phyloP scores from a whole-genome alignment of 2,888 invertebrate genomes.

The Agriopis aurantiaria region DNA sequence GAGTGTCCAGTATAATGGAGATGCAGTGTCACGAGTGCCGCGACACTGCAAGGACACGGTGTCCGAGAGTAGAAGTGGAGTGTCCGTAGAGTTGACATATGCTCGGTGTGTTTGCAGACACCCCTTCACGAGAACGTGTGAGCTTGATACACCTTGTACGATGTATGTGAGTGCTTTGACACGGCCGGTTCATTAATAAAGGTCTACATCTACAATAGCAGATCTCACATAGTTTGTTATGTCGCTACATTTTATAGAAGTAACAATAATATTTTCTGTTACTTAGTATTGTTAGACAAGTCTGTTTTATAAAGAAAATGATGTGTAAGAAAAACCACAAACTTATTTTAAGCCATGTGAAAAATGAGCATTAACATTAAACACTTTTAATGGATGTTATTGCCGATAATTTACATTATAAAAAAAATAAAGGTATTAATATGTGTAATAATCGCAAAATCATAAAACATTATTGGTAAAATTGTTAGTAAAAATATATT shows the following conservation, averaged over 20 bases:
- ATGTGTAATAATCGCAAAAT: too few relatives aligned
- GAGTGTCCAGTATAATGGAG: constrained; percentile 36
- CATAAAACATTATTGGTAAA: too few relatives aligned
- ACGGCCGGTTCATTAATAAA: constrained; percentile 18
- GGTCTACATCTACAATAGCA: not conserved
- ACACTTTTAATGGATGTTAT: too few relatives aligned
- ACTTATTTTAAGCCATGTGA: too few relatives aligned
- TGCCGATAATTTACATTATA: too few relatives aligned
- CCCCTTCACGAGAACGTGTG: constrained; percentile 59
- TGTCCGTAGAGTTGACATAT: constrained; percentile 77
- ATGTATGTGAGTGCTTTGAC: constrained; percentile 38
- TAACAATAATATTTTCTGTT: not conserved
- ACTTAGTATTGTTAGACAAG: not conserved
- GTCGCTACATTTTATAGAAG: too few relatives aligned
- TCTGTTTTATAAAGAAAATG: too few relatives aligned
- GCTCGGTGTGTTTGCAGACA: constrained; percentile 69
- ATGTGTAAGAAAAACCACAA: too few relatives aligned
- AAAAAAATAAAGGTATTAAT: too few relatives aligned
- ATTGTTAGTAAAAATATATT: too few relatives aligned
- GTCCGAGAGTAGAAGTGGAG: constrained; percentile 52
- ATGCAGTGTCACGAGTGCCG: constrained; percentile 32
- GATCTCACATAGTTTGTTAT: not conserved
- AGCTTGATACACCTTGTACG: constrained; percentile 48
- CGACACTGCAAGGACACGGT: constrained; percentile 32
- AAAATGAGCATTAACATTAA: too few relatives aligned